Evolutionary conservation across 2,113 vertebrate species (phyloP), one percentile per base, ranked within the genome.

Genomic region (Saccopteryx leptura): DNA sequence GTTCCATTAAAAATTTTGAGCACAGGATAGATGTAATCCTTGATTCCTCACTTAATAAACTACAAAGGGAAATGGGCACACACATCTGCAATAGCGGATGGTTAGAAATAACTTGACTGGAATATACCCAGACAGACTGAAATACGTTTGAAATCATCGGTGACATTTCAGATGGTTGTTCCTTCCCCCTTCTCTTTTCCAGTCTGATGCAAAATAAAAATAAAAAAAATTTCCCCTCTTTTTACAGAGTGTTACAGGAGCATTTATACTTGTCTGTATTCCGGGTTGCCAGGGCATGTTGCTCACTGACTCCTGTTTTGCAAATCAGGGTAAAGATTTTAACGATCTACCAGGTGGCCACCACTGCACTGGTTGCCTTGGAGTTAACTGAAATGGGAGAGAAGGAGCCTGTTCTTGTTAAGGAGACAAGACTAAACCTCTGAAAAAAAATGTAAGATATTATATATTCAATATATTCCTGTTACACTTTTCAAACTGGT

Each of bases 1-100:
- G 93, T 97, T 98, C 97, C 95, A 97, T 98, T 98, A 98, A 97
- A 98, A 96, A 93, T 95, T 95, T 95, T 89, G 90, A 96, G 93
- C 89, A 71, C 50, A 91, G 79, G 95, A 80, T 74, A 96, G 93
- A 93, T n/a, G 23, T 75, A 95, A 96, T 95, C 94, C 86, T 83
- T 96, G 91, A 91, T 96, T 95, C 87, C 28, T 96, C 80, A 85
- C 95, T 96, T 96, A 95, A 96, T 96, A 95, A 97, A 96, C 91
- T 87, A 48, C 86, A 87, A 87, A 94, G 89, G 89, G 66, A 84
- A 88, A 91, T 91, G 61, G 75, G 82, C 79, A 26, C 63, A 79
- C 75, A 69, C 12, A 94, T 65, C 75, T 92, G 93, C 87, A 88
- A 84, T 65, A 69, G 75, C 83, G 88, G 88, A n/a, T 88, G 66